phyloP scores from a whole-genome alignment of 2,888 invertebrate species.

The Oeneis ivallda region DNA sequence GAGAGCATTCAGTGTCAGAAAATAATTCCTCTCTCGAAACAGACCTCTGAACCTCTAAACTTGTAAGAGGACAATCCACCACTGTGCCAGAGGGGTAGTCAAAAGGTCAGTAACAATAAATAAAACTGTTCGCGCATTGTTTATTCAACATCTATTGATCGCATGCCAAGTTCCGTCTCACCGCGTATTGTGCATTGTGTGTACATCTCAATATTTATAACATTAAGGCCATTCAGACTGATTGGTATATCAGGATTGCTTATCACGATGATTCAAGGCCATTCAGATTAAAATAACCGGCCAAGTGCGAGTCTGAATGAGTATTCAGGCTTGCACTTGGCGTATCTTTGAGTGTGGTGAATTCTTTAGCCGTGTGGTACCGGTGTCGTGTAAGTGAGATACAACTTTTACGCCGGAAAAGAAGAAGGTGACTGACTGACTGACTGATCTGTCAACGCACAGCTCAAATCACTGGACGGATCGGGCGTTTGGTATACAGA shows the following conservation, averaged over 20 bases:
- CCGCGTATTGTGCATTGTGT: conserved; percentile 5
- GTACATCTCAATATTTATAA: conserved; percentile 1
- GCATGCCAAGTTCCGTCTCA: conserved; percentile 4
- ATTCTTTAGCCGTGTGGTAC: no score
- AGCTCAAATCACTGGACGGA: no score
- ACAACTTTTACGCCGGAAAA: no score
- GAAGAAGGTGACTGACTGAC: no score
- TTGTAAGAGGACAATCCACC: background rate
- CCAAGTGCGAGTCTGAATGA: no score
- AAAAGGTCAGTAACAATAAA: conserved; percentile 1
- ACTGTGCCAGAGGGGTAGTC: background rate
- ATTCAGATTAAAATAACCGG: no score
- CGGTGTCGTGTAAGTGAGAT: no score
- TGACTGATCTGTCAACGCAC: no score
- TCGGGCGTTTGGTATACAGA: no score
- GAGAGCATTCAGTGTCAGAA: no score
- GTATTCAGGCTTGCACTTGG: no score
- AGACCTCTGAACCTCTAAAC: background rate
- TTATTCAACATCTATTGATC: conserved; percentile 1
- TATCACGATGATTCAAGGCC: background rate
- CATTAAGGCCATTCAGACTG: background rate
- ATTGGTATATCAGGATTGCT: background rate
- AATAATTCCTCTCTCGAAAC: background rate
- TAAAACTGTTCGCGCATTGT: conserved; percentile 5
- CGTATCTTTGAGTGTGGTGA: no score